Base-by-base conservation (phyloP, 2,113 vertebrate genomes). In the Takifugu flavidus region DNA sequence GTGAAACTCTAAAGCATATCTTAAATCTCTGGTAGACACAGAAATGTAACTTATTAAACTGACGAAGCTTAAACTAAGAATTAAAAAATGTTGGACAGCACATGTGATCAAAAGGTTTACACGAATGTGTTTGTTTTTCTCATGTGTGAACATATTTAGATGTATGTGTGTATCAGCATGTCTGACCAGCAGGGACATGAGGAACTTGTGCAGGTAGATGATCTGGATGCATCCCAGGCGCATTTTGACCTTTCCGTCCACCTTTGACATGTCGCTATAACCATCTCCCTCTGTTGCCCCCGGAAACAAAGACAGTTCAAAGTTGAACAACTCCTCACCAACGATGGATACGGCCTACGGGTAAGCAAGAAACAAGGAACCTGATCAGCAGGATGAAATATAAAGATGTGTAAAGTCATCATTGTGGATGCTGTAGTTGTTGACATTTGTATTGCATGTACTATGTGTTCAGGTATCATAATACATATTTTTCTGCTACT, bases 301-400 rank as follows among this genome's bases (percentile, higher is more conserved):
- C 0, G 94, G 92, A 78, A 92, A 95, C 77, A 98, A 74, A 13
- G 80, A 86, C 78, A 99, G 72, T 58, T 91, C 92, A 74, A 99
- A 98, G 84, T 91, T 95, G 81, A 99, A 99, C 75, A 99, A 95
- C 88, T 99, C 97, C 78, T 97, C 93, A 39, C 94, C 95, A 79
- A 98, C 68, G 67, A 98, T 98, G 52, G 96, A 98, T 60, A 99
- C 94, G 0, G 91, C 95, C 97, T 99, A 42, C 70, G 13, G 31
- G 10, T n/a, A 4, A 13, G 25, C 11, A 4, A 15, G 20, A 29
- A 8, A 45, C 7, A 49, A 47, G 20, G 20, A 20, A 20, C 20
- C 20, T 20, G 20, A 20, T 20, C 20, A 39, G 34, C 20, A 20
- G 2, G 5, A 20, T 20, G 47, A 49, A 7, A 42, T n/a, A 5